Evolutionary conservation across 2,797 vertebrate species (phyloP), one percentile per base, ranked within the genome.

Genomic region (Notolepis coatsorum): DNA sequence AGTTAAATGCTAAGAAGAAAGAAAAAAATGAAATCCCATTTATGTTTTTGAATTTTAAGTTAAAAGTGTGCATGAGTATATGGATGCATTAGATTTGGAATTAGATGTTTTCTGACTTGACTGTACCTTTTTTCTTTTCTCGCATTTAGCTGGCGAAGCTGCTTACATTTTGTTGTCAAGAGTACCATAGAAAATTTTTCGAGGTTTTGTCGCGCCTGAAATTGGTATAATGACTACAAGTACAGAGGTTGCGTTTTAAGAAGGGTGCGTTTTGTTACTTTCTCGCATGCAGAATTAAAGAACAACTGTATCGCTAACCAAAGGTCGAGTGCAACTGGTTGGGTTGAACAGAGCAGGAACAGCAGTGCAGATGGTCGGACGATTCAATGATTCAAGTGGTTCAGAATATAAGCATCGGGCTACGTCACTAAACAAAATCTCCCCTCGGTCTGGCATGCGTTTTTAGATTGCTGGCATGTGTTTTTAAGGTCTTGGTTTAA

Each of bases 281-380:
- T 38, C 88, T 83, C 56, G 78, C 83, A 86, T 85, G 87, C 85
- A 91, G 80, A 80, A 89, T 84, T 86, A 82, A 81, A 92, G 65
- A 86, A 74, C 76, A 84, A 84, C 80, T 85, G 78, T 88, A 88
- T 85, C 89, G 93, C 90, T 94, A 96, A 96, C 96, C 96, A 97
- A 97, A 98, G 95, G 94, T 94, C 94, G 90, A 95, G 85, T 73
- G 79, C 88, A 91, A 93, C 77, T 80, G 55, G 89, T 88, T 82
- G 67, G 61, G 61, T 79, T 79, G 62, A 78, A 76, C 33, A 68
- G 75, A 79, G 70, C 57, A 79, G 61, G 61, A 91, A 92, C 88
- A 88, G 85, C 79, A 90, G 91, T 89, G 87, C 73, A 92, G 90
- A 90, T 88, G 88, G 90, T 88, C 85, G 77, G 89, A 91, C 87